A percentile compares a stretch with the other conserved stretches of the same genome.
These are phyloP conservation scores for Neogale vison DNA, from an alignment of 2,113 vertebrate genomes.

Conservation along the genomic window DNA sequence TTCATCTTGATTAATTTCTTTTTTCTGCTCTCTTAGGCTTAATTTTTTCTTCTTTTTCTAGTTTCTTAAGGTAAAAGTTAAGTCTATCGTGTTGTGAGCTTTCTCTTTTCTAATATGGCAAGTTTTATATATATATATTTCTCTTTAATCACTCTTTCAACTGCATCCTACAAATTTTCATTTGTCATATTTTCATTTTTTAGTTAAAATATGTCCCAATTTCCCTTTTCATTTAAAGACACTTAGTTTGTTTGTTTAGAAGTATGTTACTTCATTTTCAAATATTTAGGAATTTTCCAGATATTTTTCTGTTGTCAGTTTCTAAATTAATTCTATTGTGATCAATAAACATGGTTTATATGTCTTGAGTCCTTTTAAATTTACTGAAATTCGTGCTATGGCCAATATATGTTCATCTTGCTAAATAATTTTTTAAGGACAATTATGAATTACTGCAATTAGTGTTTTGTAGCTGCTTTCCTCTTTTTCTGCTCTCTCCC, in stretches of 20 bases:
- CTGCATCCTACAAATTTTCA: neutral
- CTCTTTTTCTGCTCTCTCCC: neutral
- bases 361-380: neutral
- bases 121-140: neutral
- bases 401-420: neutral
- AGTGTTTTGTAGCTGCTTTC: neutral
- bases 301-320: neutral
- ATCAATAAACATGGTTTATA: neutral
- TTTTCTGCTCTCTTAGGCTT: neutral
- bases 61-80: neutral
- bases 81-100: neutral
- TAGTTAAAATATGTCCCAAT: neutral
- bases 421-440: neutral
- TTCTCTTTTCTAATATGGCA: neutral
- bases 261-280: neutral
- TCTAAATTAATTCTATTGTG: neutral
- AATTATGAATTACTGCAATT: neutral
- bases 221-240: neutral
- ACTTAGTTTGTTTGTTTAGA: neutral
- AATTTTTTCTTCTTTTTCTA: neutral
- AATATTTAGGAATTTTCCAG: neutral
- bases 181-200: neutral
- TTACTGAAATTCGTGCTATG: neutral
- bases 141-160: neutral
- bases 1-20: neutral